phyloP scores from a whole-genome alignment of 2,797 vertebrate species.

The Pseudomugil tenellus region DNA sequence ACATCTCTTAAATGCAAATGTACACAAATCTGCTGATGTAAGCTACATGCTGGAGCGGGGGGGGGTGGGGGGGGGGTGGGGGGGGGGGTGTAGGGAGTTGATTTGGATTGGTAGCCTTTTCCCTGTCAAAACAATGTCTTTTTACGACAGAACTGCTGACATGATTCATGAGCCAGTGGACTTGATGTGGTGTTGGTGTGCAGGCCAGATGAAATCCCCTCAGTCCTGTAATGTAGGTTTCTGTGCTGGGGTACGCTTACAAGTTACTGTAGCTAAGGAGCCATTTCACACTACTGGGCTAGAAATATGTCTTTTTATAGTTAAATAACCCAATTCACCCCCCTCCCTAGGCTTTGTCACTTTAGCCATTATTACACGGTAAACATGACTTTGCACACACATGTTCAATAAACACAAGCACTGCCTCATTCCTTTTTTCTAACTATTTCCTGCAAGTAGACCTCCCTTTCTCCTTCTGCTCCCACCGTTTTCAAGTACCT shows the following conservation, averaged over 20 bases:
- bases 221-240: conserved; percentile 72
- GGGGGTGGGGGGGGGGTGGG: conserved; percentile 53
- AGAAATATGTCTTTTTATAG: conserved; percentile 71
- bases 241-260: conserved; percentile 65
- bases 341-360: conserved; percentile 49
- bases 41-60: conserved; percentile 41
- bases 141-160: conserved; percentile 65
- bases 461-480: conserved; percentile 40
- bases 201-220: conserved; percentile 73
- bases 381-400: conserved; percentile 54
- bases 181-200: conserved; percentile 68
- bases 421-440: conserved; percentile 22
- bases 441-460: conserved; percentile 32
- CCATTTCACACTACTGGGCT: conserved; percentile 68
- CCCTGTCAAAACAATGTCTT: conserved; percentile 70
- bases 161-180: conserved; percentile 70
- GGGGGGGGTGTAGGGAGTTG: conserved; percentile 51
- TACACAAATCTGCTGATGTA: conserved; percentile 15
- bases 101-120: conserved; percentile 53
- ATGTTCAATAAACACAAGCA: conserved; percentile 57
- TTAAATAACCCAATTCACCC: conserved; percentile 60
- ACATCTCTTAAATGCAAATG: conserved; percentile 51
- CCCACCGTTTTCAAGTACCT: conserved; percentile 50
- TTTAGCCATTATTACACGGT: conserved; percentile 50
- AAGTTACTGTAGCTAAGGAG: conserved; percentile 68